phyloP scores from a whole-genome alignment of 2,888 invertebrate species.

The Brachycybe producta region DNA sequence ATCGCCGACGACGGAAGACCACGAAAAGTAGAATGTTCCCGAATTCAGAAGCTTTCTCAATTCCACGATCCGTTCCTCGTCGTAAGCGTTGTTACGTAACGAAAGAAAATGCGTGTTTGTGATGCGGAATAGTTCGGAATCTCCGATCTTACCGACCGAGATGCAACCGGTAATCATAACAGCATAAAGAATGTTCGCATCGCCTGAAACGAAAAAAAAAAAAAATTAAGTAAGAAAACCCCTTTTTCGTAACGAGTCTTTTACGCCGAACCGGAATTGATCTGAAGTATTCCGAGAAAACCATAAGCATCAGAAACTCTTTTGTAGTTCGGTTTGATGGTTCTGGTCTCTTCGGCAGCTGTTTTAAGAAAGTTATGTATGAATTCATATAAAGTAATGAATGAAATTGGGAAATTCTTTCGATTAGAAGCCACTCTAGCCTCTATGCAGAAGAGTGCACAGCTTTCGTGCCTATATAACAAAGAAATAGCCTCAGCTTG shows the following conservation, averaged over 20 bases:
- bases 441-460: too few relatives aligned
- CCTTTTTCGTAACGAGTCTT: not conserved
- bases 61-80: conserved; percentile 36
- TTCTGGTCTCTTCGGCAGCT: conserved; percentile 76
- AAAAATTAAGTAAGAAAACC: not conserved
- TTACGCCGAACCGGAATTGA: conserved; percentile 53
- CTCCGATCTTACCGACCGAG: conserved; percentile 89
- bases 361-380: conserved; percentile 27
- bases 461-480: too few relatives aligned
- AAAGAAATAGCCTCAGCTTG: too few relatives aligned
- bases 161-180: conserved; percentile 91
- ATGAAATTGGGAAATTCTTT: too few relatives aligned
- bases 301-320: conserved; percentile 92
- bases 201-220: conserved; percentile 37
- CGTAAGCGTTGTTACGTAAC: conserved; percentile 38
- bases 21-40: conserved; percentile 97
- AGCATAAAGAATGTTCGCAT: conserved; percentile 70
- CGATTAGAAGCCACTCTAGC: too few relatives aligned
- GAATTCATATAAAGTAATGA: not conserved
- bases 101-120: conserved; percentile 86
- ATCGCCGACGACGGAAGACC: conserved; percentile 44
- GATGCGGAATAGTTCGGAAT: conserved; percentile 87
- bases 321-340: conserved; percentile 72
- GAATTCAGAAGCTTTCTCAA: conserved; percentile 79
- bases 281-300: conserved; percentile 81